These are phyloP conservation scores for Eospalax fontanierii DNA, from an alignment of 2,797 vertebrate species.

Conservation along the genomic window DNA sequence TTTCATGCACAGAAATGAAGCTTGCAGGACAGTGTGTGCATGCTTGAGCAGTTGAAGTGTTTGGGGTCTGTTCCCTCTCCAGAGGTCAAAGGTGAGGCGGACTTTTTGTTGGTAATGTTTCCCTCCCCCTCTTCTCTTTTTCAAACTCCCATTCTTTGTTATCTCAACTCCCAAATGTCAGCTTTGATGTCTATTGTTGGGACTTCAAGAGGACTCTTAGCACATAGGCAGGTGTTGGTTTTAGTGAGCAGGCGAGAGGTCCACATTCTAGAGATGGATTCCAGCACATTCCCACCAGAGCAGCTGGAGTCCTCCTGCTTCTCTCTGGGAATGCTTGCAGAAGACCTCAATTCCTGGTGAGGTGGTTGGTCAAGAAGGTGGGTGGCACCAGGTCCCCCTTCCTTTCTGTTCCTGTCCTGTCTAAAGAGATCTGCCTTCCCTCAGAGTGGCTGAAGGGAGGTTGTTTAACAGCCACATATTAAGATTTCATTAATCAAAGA, in stretches of 20 bases:
- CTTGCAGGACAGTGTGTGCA: neutral
- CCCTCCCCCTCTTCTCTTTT: neutral
- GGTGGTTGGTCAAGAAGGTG: neutral
- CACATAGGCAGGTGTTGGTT: slow-evolving; percentile 79
- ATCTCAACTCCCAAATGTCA: slow-evolving; percentile 77
- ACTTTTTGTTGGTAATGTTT: slow-evolving; percentile 73
- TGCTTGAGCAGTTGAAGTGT: slow-evolving; percentile 39
- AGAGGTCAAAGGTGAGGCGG: slow-evolving; percentile 82
- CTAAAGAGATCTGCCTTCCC: slow-evolving; percentile 92
- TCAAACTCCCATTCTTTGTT: slow-evolving; percentile 69
- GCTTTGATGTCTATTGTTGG: slow-evolving; percentile 84
- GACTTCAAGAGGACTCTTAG: slow-evolving; percentile 82
- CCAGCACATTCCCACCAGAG: slow-evolving; percentile 23
- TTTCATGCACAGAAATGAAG: neutral
- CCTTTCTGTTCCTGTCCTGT: slow-evolving; percentile 88
- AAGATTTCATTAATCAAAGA: slow-evolving; percentile 98
- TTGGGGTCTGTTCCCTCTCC: slow-evolving; percentile 55
- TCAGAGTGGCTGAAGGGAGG: slow-evolving; percentile 90
- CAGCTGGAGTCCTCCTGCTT: neutral
- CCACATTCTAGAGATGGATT: slow-evolving; percentile 59
- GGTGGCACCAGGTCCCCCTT: neutral
- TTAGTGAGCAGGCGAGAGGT: slow-evolving; percentile 75
- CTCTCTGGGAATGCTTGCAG: neutral
- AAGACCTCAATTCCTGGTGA: neutral
- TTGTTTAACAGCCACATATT: slow-evolving; percentile 92